These are phyloP conservation scores for Bagarius yarrelli DNA, from an alignment of 2,113 vertebrate species.

Conservation along the genomic window DNA sequence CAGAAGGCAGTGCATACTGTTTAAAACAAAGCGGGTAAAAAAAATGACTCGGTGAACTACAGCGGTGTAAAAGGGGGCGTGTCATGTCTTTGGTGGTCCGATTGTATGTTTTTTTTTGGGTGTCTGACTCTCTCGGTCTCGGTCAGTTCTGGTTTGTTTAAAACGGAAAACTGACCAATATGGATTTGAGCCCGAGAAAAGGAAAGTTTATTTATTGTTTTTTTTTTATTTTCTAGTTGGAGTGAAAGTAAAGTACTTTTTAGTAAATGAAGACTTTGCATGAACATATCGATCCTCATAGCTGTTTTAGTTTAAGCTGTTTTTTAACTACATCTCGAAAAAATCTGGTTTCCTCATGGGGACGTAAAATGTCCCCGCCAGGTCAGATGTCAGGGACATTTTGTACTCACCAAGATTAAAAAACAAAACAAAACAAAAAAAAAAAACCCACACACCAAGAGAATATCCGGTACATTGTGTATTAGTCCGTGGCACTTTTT, in stretches of 20 bases:
- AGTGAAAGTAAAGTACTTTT: no score
- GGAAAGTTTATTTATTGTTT: constrained; percentile 13
- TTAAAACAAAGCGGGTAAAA: not conserved
- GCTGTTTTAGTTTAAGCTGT: not conserved
- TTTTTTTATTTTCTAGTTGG: not conserved
- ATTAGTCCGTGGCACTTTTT: not conserved
- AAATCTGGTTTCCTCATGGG: not conserved
- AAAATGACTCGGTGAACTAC: not conserved
- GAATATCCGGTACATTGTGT: constrained; percentile 22
- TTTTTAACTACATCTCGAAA: not conserved
- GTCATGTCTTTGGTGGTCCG: not conserved
- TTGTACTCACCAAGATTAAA: not conserved
- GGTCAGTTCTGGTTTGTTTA: constrained; percentile 15
- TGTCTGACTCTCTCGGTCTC: constrained; percentile 9
- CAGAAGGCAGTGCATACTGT: no score
- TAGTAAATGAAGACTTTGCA: not conserved
- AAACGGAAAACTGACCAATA: constrained; percentile 9
- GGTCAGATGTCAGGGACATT: constrained; percentile 10
- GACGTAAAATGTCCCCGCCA: not conserved
- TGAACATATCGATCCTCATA: not conserved
- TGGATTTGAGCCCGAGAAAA: not conserved
- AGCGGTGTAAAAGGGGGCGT: not conserved
- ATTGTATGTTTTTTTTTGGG: not conserved
- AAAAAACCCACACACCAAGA: not conserved
- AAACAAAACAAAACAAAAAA: not conserved